Evolutionary conservation across 1,140 invertebrate genomes (phyloP), one percentile per base, ranked within the genome.

Genomic region (Bradynema listronoti): DNA sequence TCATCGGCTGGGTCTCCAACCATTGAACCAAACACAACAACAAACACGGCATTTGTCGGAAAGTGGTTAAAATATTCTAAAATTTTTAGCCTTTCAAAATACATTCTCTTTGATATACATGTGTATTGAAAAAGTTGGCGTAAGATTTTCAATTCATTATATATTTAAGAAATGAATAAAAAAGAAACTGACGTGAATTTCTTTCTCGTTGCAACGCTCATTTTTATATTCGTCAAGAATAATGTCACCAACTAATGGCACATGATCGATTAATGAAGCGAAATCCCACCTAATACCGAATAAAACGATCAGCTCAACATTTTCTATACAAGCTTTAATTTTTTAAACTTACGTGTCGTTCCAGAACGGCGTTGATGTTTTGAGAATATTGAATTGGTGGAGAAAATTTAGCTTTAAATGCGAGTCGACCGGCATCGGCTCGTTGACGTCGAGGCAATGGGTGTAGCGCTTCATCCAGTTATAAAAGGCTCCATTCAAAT

Each of bases 1-100:
- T 69, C 11, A 30, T 36, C 45, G 69, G 64, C 27, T 70, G 58
- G 11, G 67, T 62, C 32, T 67, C 66, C 41, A 67, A 24, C 65
- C 65, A 67, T 52, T 67, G 65, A 11, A 68, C 66, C 6, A 67
- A 33, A 27, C 65, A n/a, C n/a, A n/a, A n/a, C n/a, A n/a, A n/a
- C n/a, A n/a, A n/a, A n/a, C n/a, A n/a, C n/a, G n/a, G n/a, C n/a
- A n/a, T n/a, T n/a, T n/a, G n/a, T n/a, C n/a, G n/a, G n/a, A n/a
- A n/a, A n/a, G n/a, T n/a, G n/a, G n/a, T n/a, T n/a, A n/a, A n/a
- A n/a, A n/a, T n/a, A n/a, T n/a, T n/a, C n/a, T n/a, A n/a, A n/a
- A n/a, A n/a, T n/a, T n/a, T n/a, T n/a, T n/a, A n/a, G n/a, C n/a
- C n/a, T n/a, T n/a, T n/a, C n/a, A n/a, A n/a, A n/a, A n/a, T n/a